These are phyloP conservation scores for Iguana delicatissima DNA, from an alignment of 2,797 vertebrate genomes.

Conservation along the genomic window DNA sequence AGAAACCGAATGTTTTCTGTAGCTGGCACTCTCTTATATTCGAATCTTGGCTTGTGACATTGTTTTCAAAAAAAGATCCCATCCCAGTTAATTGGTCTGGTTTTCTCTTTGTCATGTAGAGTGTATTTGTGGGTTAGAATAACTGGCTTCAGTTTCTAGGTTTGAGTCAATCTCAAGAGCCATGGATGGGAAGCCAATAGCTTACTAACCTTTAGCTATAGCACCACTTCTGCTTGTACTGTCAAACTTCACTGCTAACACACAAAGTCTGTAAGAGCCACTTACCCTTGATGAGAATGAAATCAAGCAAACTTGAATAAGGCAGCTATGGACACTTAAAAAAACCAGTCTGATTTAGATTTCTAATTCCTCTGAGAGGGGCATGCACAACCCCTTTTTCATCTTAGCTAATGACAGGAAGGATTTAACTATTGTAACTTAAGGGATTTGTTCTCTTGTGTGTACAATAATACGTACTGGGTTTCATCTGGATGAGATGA, in stretches of 20 bases:
- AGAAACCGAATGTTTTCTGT: not conserved
- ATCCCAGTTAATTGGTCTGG: not conserved
- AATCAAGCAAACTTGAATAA: not conserved
- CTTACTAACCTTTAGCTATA: not conserved
- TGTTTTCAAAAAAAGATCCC: not conserved
- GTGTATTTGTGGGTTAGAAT: not conserved
- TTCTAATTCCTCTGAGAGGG: not conserved
- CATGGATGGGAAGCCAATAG: not conserved
- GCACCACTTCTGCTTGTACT: constrained; percentile 4
- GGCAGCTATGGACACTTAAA: not conserved
- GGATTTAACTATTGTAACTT: not conserved
- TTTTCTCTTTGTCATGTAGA: not conserved
- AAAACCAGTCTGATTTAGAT: constrained; percentile 26
- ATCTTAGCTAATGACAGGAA: constrained; percentile 18
- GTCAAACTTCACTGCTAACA: constrained; percentile 7
- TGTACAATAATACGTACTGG: not conserved
- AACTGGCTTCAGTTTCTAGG: not conserved
- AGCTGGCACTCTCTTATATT: not conserved
- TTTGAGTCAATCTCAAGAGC: not conserved
- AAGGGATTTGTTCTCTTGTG: not conserved
- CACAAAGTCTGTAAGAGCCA: not conserved
- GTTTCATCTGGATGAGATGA: not conserved
- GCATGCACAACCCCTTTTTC: not conserved
- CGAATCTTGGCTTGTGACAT: not conserved
- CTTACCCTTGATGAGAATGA: constrained; percentile 14